Evolutionary conservation across 2,888 invertebrate species (phyloP), one percentile per base, ranked within the genome.

Genomic region (Hypomecis punctinalis): DNA sequence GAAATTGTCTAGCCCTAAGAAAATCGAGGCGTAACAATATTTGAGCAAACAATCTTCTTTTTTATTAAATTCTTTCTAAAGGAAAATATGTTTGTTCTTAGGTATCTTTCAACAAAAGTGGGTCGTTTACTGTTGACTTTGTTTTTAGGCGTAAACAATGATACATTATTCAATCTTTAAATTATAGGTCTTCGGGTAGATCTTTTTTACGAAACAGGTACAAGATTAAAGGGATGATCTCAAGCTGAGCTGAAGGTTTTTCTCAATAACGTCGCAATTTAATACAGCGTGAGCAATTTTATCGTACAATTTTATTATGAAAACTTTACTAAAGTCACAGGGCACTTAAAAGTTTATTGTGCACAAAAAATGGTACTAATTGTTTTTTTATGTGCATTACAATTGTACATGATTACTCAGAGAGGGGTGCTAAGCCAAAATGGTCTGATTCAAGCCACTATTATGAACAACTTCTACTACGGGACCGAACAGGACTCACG

Each of bases 91-190:
- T 61, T 63, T 59, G 48, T 43, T 46, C 37, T 63, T 54, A 59
- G 52, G 54, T 53, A 54, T 58, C 62, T 64, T 33, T 59, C 59
- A 65, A 63, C 57, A 66, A 62, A 71, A 63, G 45, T 40, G 33
- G 66, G 52, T 65, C 57, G 51, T 48, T 66, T 47, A 37, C 23
- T 48, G 63, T 63, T 60, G 59, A 43, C 64, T 66, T 69, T 67
- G 49, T 68, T 65, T 66, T 67, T 62, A 64, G 59, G 56, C 59
- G 60, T 51, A 56, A 67, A 69, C 53, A 70, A 69, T 69, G 62
- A 72, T 72, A 71, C 68, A 73, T 73, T 71, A 72, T 70, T 68
- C 67, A 72, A 68, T 60, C 57, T 71, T 70, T 68, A 63, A 63
- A 71, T 69, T 67, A 70, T 45, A 64, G 46, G 58, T 56, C 66